A percentile compares a stretch with the other conserved stretches of the same genome.
These are phyloP conservation scores for Pungitius pungitius DNA, from an alignment of 2,113 vertebrate genomes.

Conservation along the genomic window DNA sequence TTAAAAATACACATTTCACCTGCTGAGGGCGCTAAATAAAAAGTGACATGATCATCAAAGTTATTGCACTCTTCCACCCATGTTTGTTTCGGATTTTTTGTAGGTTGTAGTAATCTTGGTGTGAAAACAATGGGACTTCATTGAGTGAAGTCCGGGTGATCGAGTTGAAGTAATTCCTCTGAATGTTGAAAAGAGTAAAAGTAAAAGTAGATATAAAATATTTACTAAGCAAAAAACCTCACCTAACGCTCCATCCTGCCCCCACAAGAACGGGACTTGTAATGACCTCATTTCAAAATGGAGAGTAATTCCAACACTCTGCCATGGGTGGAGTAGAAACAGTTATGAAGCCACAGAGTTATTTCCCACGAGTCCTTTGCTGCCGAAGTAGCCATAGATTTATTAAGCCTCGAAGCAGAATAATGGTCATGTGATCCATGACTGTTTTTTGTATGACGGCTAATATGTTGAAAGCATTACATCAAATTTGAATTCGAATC, in stretches of 20 bases:
- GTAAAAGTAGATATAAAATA: not conserved
- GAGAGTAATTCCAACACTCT: constrained; percentile 63
- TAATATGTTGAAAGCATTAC: constrained; percentile 17
- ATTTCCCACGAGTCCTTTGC: constrained; percentile 73
- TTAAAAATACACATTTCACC: no score
- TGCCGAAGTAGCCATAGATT: constrained; percentile 59
- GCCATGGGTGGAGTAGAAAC: constrained; percentile 61
- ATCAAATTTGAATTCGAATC: constrained; percentile 55
- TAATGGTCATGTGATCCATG: constrained; percentile 39
- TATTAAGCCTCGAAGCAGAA: constrained; percentile 65
- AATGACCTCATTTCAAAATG: constrained; percentile 59
- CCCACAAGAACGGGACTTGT: constrained; percentile 19
- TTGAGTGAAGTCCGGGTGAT: not conserved
- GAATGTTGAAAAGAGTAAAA: not conserved
- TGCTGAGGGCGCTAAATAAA: no score
- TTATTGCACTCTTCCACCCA: no score
- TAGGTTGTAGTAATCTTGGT: not conserved
- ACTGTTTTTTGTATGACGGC: constrained; percentile 17
- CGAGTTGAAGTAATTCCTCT: constrained; percentile 8
- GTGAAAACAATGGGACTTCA: not conserved
- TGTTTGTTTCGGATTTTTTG: no score
- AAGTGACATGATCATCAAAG: no score
- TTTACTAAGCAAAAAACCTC: constrained; percentile 2
- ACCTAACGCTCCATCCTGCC: constrained; percentile 15
- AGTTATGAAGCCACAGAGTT: constrained; percentile 56